Evolutionary conservation across 1,140 invertebrate genomes (phyloP).

Genomic region (Bilobella aurantiaca): DNA sequence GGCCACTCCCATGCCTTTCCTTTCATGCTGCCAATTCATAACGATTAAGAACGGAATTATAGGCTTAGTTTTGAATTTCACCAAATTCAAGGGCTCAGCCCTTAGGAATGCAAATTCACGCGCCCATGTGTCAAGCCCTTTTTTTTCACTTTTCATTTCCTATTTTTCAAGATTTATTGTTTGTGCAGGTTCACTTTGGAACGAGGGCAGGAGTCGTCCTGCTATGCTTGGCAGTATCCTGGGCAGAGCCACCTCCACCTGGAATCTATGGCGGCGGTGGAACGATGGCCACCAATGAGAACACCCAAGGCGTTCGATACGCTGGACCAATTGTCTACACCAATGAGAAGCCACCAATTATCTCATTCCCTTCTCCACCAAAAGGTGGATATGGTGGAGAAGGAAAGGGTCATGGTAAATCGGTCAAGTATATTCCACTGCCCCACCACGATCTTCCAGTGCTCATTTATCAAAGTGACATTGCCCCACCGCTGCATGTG

Average conservation of each 20-base stretch:
- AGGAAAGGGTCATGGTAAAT: slow-evolving; percentile 18
- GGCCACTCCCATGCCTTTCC: too few species aligned
- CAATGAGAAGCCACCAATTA: slow-evolving; percentile 42
- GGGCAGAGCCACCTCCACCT: neutral
- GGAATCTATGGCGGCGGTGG: neutral
- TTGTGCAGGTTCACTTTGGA: neutral
- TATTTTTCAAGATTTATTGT: neutral
- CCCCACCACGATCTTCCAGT: slow-evolving; percentile 43
- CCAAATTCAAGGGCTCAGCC: too few species aligned
- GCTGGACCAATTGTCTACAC: slow-evolving; percentile 43
- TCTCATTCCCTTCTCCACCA: slow-evolving; percentile 41
- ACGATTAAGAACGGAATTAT: too few species aligned
- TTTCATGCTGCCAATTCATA: too few species aligned
- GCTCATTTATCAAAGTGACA: slow-evolving; percentile 31
- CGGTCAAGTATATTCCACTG: slow-evolving; percentile 42
- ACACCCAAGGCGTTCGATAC: slow-evolving; percentile 38
- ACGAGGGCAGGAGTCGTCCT: neutral
- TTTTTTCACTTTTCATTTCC: neutral
- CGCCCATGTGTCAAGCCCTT: too few species aligned
- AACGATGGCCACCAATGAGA: neutral
- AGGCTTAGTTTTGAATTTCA: too few species aligned
- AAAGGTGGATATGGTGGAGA: neutral
- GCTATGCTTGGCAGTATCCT: neutral
- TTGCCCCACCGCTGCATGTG: slow-evolving; percentile 39
- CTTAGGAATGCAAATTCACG: too few species aligned